phyloP scores from a whole-genome alignment of 1,140 invertebrate genomes.

The Battus philenor region DNA sequence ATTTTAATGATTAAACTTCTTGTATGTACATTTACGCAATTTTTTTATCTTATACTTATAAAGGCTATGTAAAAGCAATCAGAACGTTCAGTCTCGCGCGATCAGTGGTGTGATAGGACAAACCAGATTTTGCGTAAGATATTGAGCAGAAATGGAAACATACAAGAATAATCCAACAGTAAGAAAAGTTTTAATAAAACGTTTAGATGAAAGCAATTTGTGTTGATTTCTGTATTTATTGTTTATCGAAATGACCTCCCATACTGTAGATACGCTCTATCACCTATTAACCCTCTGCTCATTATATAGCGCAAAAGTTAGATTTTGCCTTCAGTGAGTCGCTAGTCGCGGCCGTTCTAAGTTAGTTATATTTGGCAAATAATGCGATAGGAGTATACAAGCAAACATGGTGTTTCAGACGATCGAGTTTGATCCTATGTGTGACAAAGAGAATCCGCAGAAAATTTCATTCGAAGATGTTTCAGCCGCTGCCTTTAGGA shows the following conservation, averaged over 20 bases:
- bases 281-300: conserved; percentile 10
- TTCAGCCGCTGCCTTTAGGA: conserved; percentile 91
- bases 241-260: conserved; percentile 14
- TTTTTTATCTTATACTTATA: too few relatives aligned
- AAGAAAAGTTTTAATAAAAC: conserved; percentile 5
- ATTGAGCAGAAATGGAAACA: background rate
- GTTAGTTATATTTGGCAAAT: background rate
- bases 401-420: conserved; percentile 64
- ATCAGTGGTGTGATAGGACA: conserved; percentile 9
- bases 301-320: background rate
- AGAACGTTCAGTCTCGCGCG: conserved; percentile 2
- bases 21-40: too few relatives aligned
- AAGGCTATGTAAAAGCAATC: conserved; percentile 11
- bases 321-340: background rate
- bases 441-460: conserved; percentile 85
- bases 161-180: conserved; percentile 2
- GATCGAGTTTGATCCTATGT: conserved; percentile 81
- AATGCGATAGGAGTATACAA: background rate
- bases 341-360: background rate
- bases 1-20: too few relatives aligned
- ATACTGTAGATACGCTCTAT: conserved; percentile 6
- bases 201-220: conserved; percentile 4
- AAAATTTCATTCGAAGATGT: conserved; percentile 91
- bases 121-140: background rate
- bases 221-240: conserved; percentile 4